Evolutionary conservation across 2,888 invertebrate species (phyloP), one percentile per base, ranked within the genome.

Genomic region (Patella caerulea): DNA sequence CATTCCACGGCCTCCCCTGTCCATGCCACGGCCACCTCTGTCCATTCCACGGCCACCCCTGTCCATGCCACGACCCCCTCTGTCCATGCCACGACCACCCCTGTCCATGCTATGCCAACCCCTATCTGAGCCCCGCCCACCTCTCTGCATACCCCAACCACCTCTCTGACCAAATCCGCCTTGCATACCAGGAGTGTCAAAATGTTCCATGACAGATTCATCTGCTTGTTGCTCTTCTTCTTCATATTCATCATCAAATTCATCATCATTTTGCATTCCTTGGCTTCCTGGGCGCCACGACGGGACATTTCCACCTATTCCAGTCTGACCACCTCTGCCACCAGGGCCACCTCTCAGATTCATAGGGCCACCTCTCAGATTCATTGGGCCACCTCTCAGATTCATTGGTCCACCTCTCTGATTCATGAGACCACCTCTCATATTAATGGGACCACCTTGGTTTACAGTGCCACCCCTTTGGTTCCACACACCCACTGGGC

Each of bases 261-360:
- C n/a, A 19, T 45, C 45, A 45, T 45, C 45, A 45, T 45, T 45
- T 9, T 45, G 45, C 7, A 45, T 45, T 45, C 45, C 45, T 45
- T 45, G 45, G 9, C 45, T 45, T 45, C 45, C 45, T 45, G 45
- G 45, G 45, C 45, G 45, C 45, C 45, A 45, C 7, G 45, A 45
- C 45, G 0, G 45, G 9, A 45, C 45, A 0, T 7, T 45, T 45
- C 45, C 45, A 45, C 45, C 34, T 45, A 45, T 45, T 45, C 70
- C 11, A 17, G 19, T 7, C 71, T 76, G 76, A 17, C 55, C 56
- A 17, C 19, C 29, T 11, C 45, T 74, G 2, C 69, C 74, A 69
- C 19, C 53, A 9, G n/a, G 45, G 19, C 78, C 74, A 45, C 71
- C 19, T 14, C 14, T 29, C 24, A n/a, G n/a, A n/a, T 3, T 14